Evolutionary conservation across 1,140 invertebrate genomes (phyloP).

Genomic region (Mycetomoellerius zeteki): DNA sequence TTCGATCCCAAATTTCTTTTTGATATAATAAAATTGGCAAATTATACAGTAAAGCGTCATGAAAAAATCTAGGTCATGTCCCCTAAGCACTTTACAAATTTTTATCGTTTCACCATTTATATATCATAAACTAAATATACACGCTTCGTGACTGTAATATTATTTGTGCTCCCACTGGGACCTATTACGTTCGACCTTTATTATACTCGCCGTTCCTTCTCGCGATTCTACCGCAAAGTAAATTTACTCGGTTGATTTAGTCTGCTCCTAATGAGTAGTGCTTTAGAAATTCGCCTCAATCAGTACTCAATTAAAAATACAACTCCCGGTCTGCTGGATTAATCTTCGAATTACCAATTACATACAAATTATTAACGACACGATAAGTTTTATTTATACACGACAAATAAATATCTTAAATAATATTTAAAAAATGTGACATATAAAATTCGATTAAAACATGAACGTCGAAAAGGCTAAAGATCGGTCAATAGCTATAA

Average conservation of each 20-base stretch:
- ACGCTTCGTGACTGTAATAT: constrained; percentile 20
- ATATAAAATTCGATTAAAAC: not conserved
- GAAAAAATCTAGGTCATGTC: constrained; percentile 31
- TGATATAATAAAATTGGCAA: not conserved
- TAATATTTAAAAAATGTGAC: not conserved
- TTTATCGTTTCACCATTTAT: constrained; percentile 41
- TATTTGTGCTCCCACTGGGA: constrained; percentile 29
- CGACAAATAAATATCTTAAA: not conserved
- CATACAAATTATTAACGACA: not conserved
- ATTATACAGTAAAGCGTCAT: not conserved
- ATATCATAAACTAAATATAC: constrained; percentile 31
- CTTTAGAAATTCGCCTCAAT: constrained; percentile 26
- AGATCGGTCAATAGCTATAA: constrained; percentile 3
- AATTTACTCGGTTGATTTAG: constrained; percentile 32
- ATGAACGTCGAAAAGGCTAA: not conserved
- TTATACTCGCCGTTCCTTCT: constrained; percentile 34
- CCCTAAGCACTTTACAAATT: constrained; percentile 19
- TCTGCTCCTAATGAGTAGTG: constrained; percentile 13
- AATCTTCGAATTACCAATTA: constrained; percentile 9
- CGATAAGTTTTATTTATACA: not conserved
- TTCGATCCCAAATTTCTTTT: not conserved
- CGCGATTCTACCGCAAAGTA: constrained; percentile 26
- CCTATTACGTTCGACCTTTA: constrained; percentile 42
- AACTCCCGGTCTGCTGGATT: not conserved
- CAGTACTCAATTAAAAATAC: constrained; percentile 18